These are phyloP conservation scores for Apis florea DNA, from an alignment of 1,140 invertebrate genomes.

Conservation along the genomic window DNA sequence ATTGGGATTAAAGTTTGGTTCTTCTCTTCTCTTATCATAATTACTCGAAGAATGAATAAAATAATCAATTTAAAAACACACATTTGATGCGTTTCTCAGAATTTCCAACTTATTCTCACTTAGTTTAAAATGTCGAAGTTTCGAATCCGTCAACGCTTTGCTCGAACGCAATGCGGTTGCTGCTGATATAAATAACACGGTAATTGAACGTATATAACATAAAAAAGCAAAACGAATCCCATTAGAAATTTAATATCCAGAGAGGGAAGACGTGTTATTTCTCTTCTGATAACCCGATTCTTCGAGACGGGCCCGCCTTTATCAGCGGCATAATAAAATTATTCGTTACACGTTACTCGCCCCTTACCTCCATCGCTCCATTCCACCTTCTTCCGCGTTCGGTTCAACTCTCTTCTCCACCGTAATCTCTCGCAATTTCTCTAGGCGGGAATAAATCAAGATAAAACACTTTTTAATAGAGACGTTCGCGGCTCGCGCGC, in stretches of 20 bases:
- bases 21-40: too few species aligned
- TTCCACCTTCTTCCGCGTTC: too few species aligned
- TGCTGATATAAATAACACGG: too few species aligned
- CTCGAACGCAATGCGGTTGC: too few species aligned
- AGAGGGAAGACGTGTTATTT: not conserved
- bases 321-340: conserved; percentile 12
- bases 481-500: conserved; percentile 23
- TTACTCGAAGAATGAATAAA: too few species aligned
- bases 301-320: not conserved
- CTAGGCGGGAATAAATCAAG: conserved; percentile 37
- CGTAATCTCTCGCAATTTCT: conserved; percentile 26
- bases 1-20: not conserved
- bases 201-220: too few species aligned
- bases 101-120: too few species aligned
- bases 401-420: not conserved
- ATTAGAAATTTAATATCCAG: conserved; percentile 16
- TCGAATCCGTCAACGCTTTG: too few species aligned
- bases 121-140: too few species aligned
- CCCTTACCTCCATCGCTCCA: not conserved
- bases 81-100: too few species aligned
- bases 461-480: conserved; percentile 40
- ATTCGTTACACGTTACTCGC: not conserved
- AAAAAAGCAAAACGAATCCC: not conserved
- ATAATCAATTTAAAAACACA: too few species aligned
- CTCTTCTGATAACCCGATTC: conserved; percentile 1